Evolutionary conservation across 1,140 invertebrate genomes (phyloP).

Genomic region (Sinella curviseta): DNA sequence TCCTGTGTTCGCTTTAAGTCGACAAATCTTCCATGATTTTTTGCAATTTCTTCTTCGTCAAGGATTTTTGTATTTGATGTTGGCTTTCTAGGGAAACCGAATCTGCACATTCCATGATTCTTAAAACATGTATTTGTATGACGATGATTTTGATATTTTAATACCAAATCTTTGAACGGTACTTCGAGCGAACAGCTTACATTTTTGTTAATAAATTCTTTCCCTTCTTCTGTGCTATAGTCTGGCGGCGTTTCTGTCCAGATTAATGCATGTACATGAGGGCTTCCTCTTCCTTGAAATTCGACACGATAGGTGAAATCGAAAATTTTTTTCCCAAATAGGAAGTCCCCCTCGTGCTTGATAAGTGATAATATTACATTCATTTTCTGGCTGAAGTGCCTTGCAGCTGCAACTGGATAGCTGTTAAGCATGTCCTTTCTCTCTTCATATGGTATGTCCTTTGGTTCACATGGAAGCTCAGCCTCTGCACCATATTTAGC

Average conservation of each 20-base stretch:
- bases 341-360: not conserved
- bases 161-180: not conserved
- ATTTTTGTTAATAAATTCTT: constrained; percentile 7
- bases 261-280: constrained; percentile 9
- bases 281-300: constrained; percentile 5
- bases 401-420: not conserved
- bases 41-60: too few relatives aligned
- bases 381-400: not conserved
- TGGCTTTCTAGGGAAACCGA: not conserved
- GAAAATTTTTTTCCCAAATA: not conserved
- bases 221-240: not conserved
- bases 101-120: not conserved
- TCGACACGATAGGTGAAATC: not conserved
- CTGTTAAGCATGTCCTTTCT: not conserved
- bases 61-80: not conserved
- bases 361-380: not conserved
- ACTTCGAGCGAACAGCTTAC: not conserved
- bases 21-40: too few relatives aligned
- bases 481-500: not conserved
- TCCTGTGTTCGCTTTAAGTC: too few relatives aligned
- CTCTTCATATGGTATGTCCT: constrained; percentile 1
- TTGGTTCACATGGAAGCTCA: not conserved
- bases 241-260: constrained; percentile 1
- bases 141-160: too few relatives aligned
- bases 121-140: constrained; percentile 20